Base-by-base conservation (phyloP, 2,113 vertebrate species). In the Candoia aspera region DNA sequence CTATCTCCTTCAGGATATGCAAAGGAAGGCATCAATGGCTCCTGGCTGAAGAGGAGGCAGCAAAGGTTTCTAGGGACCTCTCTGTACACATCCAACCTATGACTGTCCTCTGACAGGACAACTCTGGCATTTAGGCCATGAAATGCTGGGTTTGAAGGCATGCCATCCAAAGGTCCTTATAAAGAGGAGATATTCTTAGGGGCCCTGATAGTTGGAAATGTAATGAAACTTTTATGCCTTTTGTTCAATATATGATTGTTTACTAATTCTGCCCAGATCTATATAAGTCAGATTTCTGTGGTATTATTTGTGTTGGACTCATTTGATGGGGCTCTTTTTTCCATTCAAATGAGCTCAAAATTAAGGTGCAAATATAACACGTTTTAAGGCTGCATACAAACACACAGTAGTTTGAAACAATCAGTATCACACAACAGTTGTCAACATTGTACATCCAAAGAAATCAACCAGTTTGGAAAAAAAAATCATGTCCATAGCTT, bases 391-490 rank as follows among this genome's bases (percentile, higher is more conserved):
- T 87, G 33, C 21, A 79, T 24, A 46, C n/a, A 73, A 17, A 46
- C 49, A 49, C 49, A 49, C 33, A 55, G 33, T 91, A 87, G 53
- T 64, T 73, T 68, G 60, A 87, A 93, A 94, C 9, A 94, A 89
- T 90, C 93, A 96, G 92, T 95, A 94, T 95, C 90, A 95, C 42
- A 94, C 93, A 93, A 93, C 57, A 96, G 93, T 92, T 92, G 94
- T 93, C 95, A 97, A 97, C 83, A 84, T 90, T 93, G 86, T 93
- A 95, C 4, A 19, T 92, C 94, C 64, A 95, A 92, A 92, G 92
- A 96, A 96, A 97, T 91, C 92, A 86, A 93, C 86, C 92, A 92
- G 90, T 92, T 94, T 79, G 94, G 12, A 10, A 13, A 96, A 94
- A 87, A 96, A 94, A 96, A 95, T 92, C 21, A 24, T 37, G 13